These are phyloP conservation scores for Prionace glauca DNA, from an alignment of 2,797 vertebrate genomes.

Conservation along the genomic window DNA sequence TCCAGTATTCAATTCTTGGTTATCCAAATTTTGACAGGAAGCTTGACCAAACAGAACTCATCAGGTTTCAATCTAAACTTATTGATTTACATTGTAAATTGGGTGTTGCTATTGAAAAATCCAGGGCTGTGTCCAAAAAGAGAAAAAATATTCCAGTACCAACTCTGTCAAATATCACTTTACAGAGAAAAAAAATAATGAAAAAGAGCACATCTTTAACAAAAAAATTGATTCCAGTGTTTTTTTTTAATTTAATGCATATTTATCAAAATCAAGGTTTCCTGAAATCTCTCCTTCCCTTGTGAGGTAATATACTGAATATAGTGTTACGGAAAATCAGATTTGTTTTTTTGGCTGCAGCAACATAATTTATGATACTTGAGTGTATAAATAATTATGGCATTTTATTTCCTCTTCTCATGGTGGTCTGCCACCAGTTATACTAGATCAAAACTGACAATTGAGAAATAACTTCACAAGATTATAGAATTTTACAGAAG, in stretches of 20 bases:
- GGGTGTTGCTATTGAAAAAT: neutral
- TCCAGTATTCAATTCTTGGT: no score
- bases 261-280: neutral
- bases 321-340: neutral
- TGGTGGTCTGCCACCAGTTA: neutral
- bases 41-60: neutral
- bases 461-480: neutral
- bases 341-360: neutral
- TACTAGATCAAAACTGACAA: neutral
- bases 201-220: neutral
- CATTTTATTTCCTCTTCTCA: constrained; percentile 11
- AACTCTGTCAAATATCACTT: neutral
- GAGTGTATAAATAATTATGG: constrained; percentile 3
- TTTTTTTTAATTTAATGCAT: neutral
- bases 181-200: neutral
- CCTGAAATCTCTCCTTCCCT: neutral
- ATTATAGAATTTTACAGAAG: neutral
- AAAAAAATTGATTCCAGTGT: neutral
- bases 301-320: neutral
- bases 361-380: neutral
- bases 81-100: neutral
- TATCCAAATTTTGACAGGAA: neutral
- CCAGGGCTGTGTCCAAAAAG: neutral
- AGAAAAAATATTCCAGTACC: neutral
- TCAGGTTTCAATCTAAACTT: no score